phyloP scores from a whole-genome alignment of 1,140 invertebrate species.

The Danaus plexippus region DNA sequence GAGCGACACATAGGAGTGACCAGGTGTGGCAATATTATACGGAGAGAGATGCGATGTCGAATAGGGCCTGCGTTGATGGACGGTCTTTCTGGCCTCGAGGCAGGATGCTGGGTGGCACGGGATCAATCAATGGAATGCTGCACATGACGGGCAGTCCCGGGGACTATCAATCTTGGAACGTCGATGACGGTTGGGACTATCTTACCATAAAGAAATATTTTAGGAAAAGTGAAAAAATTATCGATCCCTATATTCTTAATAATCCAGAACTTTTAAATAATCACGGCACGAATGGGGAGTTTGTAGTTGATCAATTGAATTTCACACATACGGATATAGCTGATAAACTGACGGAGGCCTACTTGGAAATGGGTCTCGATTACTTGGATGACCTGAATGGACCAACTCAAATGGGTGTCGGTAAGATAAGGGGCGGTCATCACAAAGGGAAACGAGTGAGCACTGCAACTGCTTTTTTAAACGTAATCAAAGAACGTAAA shows the following conservation, averaged over 20 bases:
- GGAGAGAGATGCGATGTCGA: conserved; percentile 42
- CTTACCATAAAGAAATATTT: conserved; percentile 79
- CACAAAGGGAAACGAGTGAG: conserved; percentile 76
- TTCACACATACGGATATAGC: conserved; percentile 42
- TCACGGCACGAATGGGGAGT: conserved; percentile 53
- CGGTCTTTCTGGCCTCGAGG: conserved; percentile 73
- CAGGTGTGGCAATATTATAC: conserved; percentile 54
- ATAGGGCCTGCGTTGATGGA: conserved; percentile 38
- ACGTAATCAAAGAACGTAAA: conserved; percentile 67
- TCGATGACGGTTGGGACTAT: conserved; percentile 76
- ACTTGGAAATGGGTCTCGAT: conserved; percentile 51
- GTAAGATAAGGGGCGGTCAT: conserved; percentile 59
- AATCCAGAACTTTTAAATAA: conserved; percentile 42
- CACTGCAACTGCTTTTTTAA: conserved; percentile 75
- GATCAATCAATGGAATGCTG: conserved; percentile 78
- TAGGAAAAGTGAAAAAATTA: conserved; percentile 68
- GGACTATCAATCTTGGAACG: conserved; percentile 78
- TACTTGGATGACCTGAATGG: conserved; percentile 64
- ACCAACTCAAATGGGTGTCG: conserved; percentile 65
- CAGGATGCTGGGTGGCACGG: conserved; percentile 75
- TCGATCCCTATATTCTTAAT: conserved; percentile 40
- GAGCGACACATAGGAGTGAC: conserved; percentile 36
- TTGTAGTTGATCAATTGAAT: conserved; percentile 52
- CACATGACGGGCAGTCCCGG: conserved; percentile 75
- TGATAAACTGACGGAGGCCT: conserved; percentile 55